A percentile compares a stretch with the other conserved stretches of the same genome.
phyloP scores from a whole-genome alignment of 30 jellyfish, hydroid and myxozoan genomes.

The Nemopilema nomurai region DNA sequence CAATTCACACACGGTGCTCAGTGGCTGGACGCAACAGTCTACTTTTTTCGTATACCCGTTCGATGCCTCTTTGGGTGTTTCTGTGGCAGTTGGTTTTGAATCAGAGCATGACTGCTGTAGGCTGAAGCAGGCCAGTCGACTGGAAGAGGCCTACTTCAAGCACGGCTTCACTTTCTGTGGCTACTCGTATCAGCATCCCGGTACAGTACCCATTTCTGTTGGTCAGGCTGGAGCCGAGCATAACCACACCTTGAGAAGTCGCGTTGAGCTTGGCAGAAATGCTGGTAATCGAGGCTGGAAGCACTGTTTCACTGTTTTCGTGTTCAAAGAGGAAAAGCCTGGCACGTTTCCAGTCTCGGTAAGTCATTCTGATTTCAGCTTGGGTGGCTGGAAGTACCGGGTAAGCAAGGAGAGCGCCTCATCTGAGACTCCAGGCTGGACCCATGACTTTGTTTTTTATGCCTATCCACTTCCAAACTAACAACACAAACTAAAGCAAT shows the following conservation, averaged over 20 bases:
- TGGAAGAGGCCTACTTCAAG: constrained; percentile 6
- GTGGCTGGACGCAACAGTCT: neutral
- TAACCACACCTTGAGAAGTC: constrained; percentile 27
- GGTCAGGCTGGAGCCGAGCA: constrained; percentile 41
- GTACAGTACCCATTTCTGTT: constrained; percentile 27
- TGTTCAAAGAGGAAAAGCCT: constrained; percentile 3
- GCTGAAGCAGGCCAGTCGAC: neutral
- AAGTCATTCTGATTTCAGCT: constrained; percentile 18
- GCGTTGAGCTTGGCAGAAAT: constrained; percentile 19
- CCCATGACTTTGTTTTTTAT: constrained; percentile 39
- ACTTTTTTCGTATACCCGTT: constrained; percentile 3
- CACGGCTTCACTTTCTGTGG: constrained; percentile 34
- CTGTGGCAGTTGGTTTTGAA: constrained; percentile 26
- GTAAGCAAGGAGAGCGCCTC: neutral
- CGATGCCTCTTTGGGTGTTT: neutral
- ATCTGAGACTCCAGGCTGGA: constrained; percentile 47
- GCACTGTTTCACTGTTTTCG: constrained; percentile 9
- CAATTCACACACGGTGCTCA: neutral
- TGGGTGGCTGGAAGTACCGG: constrained; percentile 46
- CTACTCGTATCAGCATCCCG: constrained; percentile 10
- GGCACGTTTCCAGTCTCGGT: constrained; percentile 33
- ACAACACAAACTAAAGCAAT: too few relatives aligned
- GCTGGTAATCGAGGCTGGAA: constrained; percentile 40
- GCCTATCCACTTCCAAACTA: constrained; percentile 22
- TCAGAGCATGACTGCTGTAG: constrained; percentile 17